Conservation (phyloP, 2,888 invertebrate genomes). For the Petrophora chlorosata region DNA sequence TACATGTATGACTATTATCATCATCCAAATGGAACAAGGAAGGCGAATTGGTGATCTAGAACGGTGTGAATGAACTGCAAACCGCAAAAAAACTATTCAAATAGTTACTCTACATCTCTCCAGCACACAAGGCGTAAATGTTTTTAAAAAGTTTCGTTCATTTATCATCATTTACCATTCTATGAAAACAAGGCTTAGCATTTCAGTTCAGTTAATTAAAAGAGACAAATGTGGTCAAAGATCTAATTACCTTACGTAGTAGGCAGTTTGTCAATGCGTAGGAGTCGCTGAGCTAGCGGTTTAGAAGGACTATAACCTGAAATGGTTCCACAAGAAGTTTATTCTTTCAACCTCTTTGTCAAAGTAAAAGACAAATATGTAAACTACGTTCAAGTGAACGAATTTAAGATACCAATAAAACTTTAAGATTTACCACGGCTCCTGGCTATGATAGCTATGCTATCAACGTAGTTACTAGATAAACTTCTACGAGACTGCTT, state of each 20-base stretch:
- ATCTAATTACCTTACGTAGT: conserved; percentile 26
- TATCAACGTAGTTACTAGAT: too few species aligned
- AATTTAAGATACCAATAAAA: too few species aligned
- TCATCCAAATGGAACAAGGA: conserved; percentile 17
- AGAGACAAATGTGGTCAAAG: conserved; percentile 29
- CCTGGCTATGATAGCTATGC: neutral
- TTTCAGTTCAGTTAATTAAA: conserved; percentile 30
- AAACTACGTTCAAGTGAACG: neutral
- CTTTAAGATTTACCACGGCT: too few species aligned
- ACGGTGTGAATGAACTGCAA: conserved; percentile 26
- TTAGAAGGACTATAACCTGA: conserved; percentile 25
- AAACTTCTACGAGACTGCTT: too few species aligned
- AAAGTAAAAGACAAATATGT: neutral
- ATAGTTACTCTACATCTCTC: conserved; percentile 27
- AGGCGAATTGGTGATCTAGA: conserved; percentile 20
- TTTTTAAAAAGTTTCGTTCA: conserved; percentile 22
- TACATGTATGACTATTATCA: conserved; percentile 7
- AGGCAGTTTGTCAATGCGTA: conserved; percentile 24
- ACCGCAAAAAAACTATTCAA: conserved; percentile 26
- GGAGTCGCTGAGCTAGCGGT: conserved; percentile 24
- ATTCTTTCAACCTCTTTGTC: conserved; percentile 20
- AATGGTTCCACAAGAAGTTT: conserved; percentile 22
- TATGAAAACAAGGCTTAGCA: conserved; percentile 26
- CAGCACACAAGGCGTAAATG: conserved; percentile 20
- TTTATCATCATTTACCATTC: conserved; percentile 31